These are phyloP conservation scores for Pinctada fucata DNA, from an alignment of 2,888 invertebrate species.

Conservation along the genomic window DNA sequence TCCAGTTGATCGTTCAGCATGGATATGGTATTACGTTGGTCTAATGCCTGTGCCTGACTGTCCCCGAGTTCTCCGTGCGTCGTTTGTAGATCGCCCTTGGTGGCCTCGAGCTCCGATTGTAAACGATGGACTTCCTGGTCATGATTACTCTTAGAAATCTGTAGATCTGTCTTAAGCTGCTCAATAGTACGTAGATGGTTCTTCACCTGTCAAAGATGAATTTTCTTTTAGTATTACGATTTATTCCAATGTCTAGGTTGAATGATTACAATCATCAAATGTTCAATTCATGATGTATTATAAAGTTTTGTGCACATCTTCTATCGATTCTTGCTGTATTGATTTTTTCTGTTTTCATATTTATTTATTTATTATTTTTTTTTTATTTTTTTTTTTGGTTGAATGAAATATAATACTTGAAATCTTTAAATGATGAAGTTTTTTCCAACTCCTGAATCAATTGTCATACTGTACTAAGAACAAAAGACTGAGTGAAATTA, in stretches of 20 bases:
- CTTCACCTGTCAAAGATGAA: constrained; percentile 59
- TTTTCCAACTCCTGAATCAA: no score
- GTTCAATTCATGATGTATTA: background rate
- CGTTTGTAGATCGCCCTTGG: constrained; percentile 62
- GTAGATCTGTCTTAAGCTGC: constrained; percentile 71
- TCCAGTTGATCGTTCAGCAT: constrained; percentile 66
- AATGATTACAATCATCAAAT: background rate
- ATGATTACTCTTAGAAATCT: constrained; percentile 62
- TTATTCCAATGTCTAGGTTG: background rate
- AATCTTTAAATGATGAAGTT: no score
- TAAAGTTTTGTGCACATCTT: background rate
- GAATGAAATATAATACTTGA: no score
- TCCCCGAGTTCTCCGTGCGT: constrained; percentile 63
- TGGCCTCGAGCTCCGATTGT: constrained; percentile 64
- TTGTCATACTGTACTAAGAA: no score
- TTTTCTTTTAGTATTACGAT: no score
- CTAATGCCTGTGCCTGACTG: constrained; percentile 56
- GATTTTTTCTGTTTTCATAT: no score
- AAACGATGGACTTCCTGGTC: constrained; percentile 67
- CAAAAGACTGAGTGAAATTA: no score
- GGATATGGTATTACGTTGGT: constrained; percentile 60
- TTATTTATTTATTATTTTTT: no score
- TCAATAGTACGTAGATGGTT: constrained; percentile 71
- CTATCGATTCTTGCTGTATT: background rate
- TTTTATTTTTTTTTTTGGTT: no score